These are phyloP conservation scores for Colistium nudipinnis DNA, from an alignment of 2,113 vertebrate genomes.

Conservation along the genomic window DNA sequence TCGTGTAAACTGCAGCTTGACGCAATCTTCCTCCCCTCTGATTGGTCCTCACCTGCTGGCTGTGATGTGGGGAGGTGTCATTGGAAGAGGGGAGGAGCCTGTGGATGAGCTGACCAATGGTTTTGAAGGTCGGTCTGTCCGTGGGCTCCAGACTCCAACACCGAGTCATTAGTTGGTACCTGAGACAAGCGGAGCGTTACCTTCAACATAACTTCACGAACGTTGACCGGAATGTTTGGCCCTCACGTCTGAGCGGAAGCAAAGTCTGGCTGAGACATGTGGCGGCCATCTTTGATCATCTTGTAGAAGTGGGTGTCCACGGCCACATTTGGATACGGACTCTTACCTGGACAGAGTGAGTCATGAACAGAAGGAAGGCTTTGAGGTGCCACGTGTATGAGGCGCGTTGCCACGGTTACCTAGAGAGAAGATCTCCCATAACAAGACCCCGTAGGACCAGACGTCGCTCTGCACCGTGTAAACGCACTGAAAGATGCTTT, in stretches of 20 bases:
- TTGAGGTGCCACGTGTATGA: no score
- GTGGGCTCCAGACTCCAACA: conserved; percentile 94
- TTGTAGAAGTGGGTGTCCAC: conserved; percentile 96
- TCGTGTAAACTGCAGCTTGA: neutral
- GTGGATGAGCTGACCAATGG: conserved; percentile 84
- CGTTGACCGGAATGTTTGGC: no score
- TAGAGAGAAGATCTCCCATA: conserved; percentile 98
- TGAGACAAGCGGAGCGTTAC: conserved; percentile 55
- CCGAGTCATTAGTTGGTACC: conserved; percentile 90
- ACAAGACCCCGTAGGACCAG: conserved; percentile 97
- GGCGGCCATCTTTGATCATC: conserved; percentile 92
- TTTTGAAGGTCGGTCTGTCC: conserved; percentile 87
- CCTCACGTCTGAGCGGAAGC: conserved; percentile 88
- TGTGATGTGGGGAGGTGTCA: conserved; percentile 52
- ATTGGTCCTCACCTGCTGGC: conserved; percentile 78
- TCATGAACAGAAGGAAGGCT: no score
- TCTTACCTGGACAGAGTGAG: conserved; percentile 82
- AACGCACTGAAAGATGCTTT: conserved; percentile 97
- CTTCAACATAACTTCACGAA: conserved; percentile 1
- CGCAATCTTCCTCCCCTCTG: neutral
- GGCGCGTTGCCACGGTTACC: conserved; percentile 79
- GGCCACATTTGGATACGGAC: conserved; percentile 91
- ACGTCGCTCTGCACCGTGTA: conserved; percentile 97
- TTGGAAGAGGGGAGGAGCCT: conserved; percentile 72
- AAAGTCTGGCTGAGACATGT: conserved; percentile 92